Percentiles rank a stretch among this genome's conserved stretches.
Evolutionary conservation across 2,888 invertebrate genomes (phyloP).

Genomic region (Spisula subtruncata): DNA sequence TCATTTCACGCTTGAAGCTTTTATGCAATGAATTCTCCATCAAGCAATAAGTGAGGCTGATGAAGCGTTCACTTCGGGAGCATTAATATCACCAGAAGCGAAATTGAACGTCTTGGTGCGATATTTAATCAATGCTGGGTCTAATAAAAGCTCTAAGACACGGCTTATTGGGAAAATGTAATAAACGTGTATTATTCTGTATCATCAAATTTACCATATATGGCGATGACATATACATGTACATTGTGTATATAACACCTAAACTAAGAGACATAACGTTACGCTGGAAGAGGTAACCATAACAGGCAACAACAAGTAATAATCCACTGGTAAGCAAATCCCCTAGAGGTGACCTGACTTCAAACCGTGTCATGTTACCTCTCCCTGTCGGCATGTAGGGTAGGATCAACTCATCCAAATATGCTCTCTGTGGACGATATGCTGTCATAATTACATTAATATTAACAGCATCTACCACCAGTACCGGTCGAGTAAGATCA

Average conservation of each 20-base stretch:
- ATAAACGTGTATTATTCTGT: constrained; percentile 37
- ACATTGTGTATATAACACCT: background rate
- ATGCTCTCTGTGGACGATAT: background rate
- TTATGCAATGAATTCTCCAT: background rate
- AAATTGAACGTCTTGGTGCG: constrained; percentile 31
- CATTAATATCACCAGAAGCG: constrained; percentile 34
- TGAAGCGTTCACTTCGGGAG: background rate
- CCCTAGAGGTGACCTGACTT: background rate
- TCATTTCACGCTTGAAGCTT: constrained; percentile 4
- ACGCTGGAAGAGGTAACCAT: background rate
- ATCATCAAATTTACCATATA: constrained; percentile 30
- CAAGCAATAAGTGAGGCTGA: background rate
- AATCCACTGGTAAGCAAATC: background rate
- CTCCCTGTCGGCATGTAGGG: background rate
- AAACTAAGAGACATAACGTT: constrained; percentile 25
- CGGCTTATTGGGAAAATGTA: background rate
- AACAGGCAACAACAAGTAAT: background rate
- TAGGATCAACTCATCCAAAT: background rate
- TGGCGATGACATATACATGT: background rate
- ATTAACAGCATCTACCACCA: background rate
- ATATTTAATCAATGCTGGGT: constrained; percentile 37
- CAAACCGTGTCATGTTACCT: background rate
- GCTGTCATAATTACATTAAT: background rate
- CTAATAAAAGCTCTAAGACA: constrained; percentile 32
- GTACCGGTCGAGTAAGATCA: background rate